These are phyloP conservation scores for Sebastes goodei DNA, from an alignment of 2,797 vertebrate species.

Conservation along the genomic window DNA sequence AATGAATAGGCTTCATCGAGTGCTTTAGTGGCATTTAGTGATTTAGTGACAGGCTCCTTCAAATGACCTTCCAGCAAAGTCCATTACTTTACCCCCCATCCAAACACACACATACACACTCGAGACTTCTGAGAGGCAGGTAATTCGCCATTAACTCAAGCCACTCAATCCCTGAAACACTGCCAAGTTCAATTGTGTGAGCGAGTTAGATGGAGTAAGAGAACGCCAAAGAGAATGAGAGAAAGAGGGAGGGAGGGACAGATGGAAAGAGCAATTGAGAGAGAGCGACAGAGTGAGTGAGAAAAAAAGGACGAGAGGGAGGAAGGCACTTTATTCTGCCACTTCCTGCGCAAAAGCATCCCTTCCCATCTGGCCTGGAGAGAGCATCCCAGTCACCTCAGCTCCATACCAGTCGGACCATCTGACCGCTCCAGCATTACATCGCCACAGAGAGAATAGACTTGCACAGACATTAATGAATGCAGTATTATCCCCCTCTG, in stretches of 20 bases:
- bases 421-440: constrained; percentile 42
- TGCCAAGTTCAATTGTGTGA: constrained; percentile 67
- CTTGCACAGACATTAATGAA: neutral
- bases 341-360: constrained; percentile 48
- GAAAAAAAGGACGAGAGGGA: constrained; percentile 14
- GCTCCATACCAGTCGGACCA: constrained; percentile 41
- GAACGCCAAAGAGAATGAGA: constrained; percentile 36
- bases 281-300: constrained; percentile 1
- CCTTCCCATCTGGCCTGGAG: constrained; percentile 54
- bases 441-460: neutral
- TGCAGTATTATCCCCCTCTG: neutral
- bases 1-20: constrained; percentile 45
- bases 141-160: constrained; percentile 76
- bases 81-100: constrained; percentile 54
- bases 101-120: constrained; percentile 27
- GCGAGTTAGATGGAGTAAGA: constrained; percentile 32
- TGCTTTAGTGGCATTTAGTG: constrained; percentile 54
- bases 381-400: constrained; percentile 33
- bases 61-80: constrained; percentile 68
- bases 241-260: constrained; percentile 33
- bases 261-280: constrained; percentile 50
- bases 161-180: constrained; percentile 69
- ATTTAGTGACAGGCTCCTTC: constrained; percentile 68
- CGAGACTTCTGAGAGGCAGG: constrained; percentile 52
- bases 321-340: constrained; percentile 36